Percentiles rank a stretch among this genome's conserved stretches.
These are phyloP conservation scores for Anthophora plumipes DNA, from an alignment of 2,888 invertebrate species.

Conservation along the genomic window DNA sequence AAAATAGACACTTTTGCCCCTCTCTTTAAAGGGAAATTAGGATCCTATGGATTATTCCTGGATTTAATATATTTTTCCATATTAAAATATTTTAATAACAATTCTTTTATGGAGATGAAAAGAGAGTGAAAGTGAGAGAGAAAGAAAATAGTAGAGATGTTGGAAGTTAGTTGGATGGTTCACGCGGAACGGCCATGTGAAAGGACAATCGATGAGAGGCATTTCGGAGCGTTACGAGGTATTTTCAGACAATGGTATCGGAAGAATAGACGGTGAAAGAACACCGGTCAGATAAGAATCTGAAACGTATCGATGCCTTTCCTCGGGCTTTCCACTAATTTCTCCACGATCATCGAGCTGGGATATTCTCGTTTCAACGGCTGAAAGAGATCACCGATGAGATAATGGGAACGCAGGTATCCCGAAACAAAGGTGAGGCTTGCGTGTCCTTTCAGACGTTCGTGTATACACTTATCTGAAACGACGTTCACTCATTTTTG, in stretches of 20 bases:
- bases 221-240: slow-evolving; percentile 33
- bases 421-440: slow-evolving; percentile 60
- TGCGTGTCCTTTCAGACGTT: slow-evolving; percentile 44
- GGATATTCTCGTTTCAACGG: slow-evolving; percentile 27
- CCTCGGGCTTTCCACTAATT: slow-evolving; percentile 66
- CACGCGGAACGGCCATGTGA: background rate
- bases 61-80: background rate
- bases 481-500: slow-evolving; percentile 52
- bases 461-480: slow-evolving; percentile 30
- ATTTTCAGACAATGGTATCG: slow-evolving; percentile 45
- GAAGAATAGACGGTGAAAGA: slow-evolving; percentile 51
- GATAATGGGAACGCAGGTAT: slow-evolving; percentile 64
- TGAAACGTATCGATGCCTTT: slow-evolving; percentile 50
- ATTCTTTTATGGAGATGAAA: too few relatives aligned
- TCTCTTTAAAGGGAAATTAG: background rate
- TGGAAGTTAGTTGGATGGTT: background rate
- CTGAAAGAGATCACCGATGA: slow-evolving; percentile 60
- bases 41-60: too few relatives aligned
- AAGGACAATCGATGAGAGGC: slow-evolving; percentile 42
- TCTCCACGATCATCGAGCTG: slow-evolving; percentile 44
- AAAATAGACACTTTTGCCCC: background rate
- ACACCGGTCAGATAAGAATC: slow-evolving; percentile 58
- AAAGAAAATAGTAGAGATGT: background rate
- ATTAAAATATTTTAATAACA: background rate
- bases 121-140: too few relatives aligned